Percentiles rank a stretch among this genome's conserved stretches.
These are phyloP conservation scores for Synergus gifuensis DNA, from an alignment of 2,888 invertebrate species.

Conservation along the genomic window DNA sequence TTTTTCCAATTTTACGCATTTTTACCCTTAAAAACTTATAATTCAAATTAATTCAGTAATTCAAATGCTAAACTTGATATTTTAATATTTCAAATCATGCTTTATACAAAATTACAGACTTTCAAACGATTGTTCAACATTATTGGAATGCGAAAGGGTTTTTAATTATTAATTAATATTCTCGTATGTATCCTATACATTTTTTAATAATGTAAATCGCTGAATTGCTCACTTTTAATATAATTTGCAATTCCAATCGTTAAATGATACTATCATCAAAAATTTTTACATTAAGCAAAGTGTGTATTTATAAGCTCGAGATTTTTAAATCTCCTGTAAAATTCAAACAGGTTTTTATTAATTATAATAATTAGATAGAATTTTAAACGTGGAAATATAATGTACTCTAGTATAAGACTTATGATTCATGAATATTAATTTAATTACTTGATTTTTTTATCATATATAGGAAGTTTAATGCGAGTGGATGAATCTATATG, in stretches of 20 bases:
- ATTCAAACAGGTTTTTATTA: not conserved
- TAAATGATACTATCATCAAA: conserved; percentile 10
- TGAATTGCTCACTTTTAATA: not conserved
- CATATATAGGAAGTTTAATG: not conserved
- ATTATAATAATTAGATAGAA: not conserved
- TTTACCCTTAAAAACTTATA: not conserved
- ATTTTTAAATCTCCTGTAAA: not conserved
- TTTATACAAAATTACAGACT: not conserved
- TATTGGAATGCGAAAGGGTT: not conserved
- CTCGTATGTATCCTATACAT: not conserved
- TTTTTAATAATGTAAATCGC: not conserved
- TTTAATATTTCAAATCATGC: no score
- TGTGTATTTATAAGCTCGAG: no score
- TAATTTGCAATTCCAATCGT: conserved; percentile 16
- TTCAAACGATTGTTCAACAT: not conserved
- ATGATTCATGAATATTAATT: not conserved
- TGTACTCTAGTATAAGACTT: not conserved
- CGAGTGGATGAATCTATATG: no score
- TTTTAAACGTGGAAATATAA: not conserved
- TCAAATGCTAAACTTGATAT: no score
- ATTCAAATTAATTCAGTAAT: not conserved
- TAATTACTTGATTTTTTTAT: not conserved
- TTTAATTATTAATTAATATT: not conserved
- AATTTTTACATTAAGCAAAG: not conserved
- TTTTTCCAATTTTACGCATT: not conserved